A percentile compares a stretch with the other conserved stretches of the same genome.
Conservation (phyloP, 1,140 invertebrate genomes). For the Heliconius hermathena region DNA sequence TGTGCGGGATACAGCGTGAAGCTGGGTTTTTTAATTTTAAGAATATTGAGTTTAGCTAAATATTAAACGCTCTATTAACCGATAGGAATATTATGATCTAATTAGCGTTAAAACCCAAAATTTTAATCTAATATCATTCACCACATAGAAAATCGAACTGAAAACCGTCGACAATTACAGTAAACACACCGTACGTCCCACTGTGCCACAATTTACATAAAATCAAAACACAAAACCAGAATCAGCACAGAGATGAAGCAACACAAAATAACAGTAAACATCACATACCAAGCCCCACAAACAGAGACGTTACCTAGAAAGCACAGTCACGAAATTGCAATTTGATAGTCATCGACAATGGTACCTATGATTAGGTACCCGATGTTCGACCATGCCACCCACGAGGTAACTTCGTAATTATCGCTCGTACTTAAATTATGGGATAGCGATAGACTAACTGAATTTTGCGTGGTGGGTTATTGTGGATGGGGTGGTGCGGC, state of each 20-base stretch:
- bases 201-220: background rate
- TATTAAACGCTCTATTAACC: too few relatives aligned
- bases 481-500: background rate
- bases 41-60: too few relatives aligned
- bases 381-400: slow-evolving; percentile 36
- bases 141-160: background rate
- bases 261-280: slow-evolving; percentile 20
- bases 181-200: background rate
- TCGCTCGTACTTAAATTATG: slow-evolving; percentile 32
- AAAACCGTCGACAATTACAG: background rate
- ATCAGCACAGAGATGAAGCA: background rate
- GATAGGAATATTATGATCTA: too few relatives aligned
- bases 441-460: background rate
- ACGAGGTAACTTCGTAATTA: slow-evolving; percentile 35
- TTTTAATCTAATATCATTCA: too few relatives aligned
- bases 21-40: too few relatives aligned
- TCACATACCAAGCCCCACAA: slow-evolving; percentile 40
- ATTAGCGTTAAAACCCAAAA: too few relatives aligned
- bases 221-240: background rate
- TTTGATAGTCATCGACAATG: slow-evolving; percentile 68
- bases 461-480: background rate
- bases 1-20: too few relatives aligned
- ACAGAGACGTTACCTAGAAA: slow-evolving; percentile 67
- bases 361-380: slow-evolving; percentile 30
- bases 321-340: slow-evolving; percentile 67